Conservation (phyloP, 2,113 vertebrate species). For the Myiozetetes cayanensis region DNA sequence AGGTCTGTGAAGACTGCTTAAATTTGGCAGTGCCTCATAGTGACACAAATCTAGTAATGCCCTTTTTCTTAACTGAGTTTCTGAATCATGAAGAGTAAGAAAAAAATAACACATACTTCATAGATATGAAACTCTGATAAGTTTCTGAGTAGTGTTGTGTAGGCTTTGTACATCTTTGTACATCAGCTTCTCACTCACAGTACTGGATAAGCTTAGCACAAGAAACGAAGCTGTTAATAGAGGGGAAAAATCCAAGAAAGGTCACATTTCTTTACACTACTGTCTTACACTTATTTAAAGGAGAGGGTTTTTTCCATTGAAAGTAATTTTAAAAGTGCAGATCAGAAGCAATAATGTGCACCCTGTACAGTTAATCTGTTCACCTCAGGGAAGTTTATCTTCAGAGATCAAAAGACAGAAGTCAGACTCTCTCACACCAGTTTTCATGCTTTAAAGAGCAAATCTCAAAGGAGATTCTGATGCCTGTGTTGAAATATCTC, state of each 20-base stretch:
- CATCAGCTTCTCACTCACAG: not conserved
- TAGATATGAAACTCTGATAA: constrained; percentile 65
- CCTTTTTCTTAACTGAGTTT: constrained; percentile 31
- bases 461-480: not conserved
- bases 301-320: not conserved
- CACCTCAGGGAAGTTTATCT: constrained; percentile 30
- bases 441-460: not conserved
- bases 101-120: not conserved
- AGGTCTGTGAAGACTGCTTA: not conserved
- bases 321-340: not conserved
- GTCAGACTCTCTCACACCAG: not conserved
- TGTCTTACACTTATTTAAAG: not conserved
- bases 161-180: constrained; percentile 14
- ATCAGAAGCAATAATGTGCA: not conserved
- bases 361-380: not conserved
- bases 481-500: not conserved
- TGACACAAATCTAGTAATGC: constrained; percentile 18
- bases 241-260: constrained; percentile 21
- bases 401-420: constrained; percentile 10
- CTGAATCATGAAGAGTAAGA: constrained; percentile 35
- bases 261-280: not conserved
- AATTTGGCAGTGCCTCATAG: not conserved
- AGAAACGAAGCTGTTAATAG: not conserved
- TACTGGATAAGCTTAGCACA: not conserved
- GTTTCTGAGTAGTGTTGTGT: constrained; percentile 58